Evolutionary conservation across 2,797 vertebrate genomes (phyloP).

Genomic region (Cyclopterus lumpus): DNA sequence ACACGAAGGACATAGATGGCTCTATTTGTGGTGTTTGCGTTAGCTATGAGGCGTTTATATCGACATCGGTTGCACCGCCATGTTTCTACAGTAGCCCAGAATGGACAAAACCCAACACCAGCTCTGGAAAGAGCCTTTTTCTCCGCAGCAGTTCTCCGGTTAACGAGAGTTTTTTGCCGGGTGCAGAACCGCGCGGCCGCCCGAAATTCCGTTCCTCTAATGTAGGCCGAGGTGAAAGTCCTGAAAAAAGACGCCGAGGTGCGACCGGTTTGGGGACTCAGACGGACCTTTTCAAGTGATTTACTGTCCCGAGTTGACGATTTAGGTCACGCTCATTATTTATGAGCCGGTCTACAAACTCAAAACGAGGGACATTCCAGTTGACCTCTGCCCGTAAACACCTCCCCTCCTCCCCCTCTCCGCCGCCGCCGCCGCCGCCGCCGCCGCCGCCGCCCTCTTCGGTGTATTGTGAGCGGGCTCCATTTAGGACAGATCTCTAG

Average conservation of each 20-base stretch:
- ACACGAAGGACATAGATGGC: neutral
- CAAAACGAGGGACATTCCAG: slow-evolving; percentile 40
- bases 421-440: too few relatives aligned
- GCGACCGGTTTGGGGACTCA: neutral
- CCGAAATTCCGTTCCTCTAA: neutral
- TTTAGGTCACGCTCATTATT: slow-evolving; percentile 29
- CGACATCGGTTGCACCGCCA: neutral
- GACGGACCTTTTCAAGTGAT: neutral
- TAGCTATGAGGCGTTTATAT: neutral
- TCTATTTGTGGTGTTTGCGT: neutral
- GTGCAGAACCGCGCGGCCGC: too few relatives aligned
- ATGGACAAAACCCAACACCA: neutral
- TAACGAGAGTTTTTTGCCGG: too few relatives aligned
- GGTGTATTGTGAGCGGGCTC: slow-evolving; percentile 58
- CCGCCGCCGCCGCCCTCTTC: slow-evolving; percentile 31
- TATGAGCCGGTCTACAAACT: slow-evolving; percentile 4
- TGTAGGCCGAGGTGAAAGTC: neutral
- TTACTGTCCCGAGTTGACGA: neutral
- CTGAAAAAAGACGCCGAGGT: neutral
- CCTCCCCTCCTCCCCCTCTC: neutral
- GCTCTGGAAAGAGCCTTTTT: neutral
- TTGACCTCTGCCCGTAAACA: slow-evolving; percentile 32
- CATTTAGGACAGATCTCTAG: slow-evolving; percentile 78
- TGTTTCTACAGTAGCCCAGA: neutral
- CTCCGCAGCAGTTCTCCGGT: too few relatives aligned